Evolutionary conservation across 2,797 vertebrate genomes (phyloP).

Genomic region (Pogonophryne albipinna): DNA sequence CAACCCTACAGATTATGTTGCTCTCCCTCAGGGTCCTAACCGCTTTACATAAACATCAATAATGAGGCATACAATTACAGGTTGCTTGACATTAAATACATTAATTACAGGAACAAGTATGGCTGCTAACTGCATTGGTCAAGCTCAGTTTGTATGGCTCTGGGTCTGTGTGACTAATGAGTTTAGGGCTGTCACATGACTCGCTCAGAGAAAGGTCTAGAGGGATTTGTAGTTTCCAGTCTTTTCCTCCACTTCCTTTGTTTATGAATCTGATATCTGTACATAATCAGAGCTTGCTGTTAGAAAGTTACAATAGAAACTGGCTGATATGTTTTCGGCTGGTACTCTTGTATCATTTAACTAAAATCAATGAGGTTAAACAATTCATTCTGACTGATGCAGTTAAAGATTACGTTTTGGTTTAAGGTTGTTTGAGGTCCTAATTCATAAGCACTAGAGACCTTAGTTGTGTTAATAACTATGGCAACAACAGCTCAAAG

Average conservation of each 20-base stretch:
- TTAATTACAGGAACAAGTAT: no score
- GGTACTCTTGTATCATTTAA: background rate
- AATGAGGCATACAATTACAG: background rate
- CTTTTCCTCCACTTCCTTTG: background rate
- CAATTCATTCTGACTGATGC: background rate
- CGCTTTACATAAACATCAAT: background rate
- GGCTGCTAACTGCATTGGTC: background rate
- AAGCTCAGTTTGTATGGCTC: slow-evolving; percentile 20
- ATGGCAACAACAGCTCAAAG: background rate
- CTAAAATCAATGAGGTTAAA: background rate
- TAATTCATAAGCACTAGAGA: background rate
- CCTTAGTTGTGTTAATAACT: background rate
- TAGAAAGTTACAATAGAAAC: background rate
- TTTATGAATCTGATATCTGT: background rate
- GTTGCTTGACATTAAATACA: background rate
- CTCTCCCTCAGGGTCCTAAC: background rate
- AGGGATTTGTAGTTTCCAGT: background rate
- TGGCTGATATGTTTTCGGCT: background rate
- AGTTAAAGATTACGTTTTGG: no score
- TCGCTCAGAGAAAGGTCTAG: background rate
- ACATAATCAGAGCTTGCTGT: background rate
- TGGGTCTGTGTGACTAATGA: slow-evolving; percentile 25
- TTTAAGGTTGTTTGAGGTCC: no score
- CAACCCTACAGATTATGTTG: no score
- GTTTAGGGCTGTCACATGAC: slow-evolving; percentile 33